Conservation (phyloP, 2,888 invertebrate genomes). For the Drosophila austrosaltans region DNA sequence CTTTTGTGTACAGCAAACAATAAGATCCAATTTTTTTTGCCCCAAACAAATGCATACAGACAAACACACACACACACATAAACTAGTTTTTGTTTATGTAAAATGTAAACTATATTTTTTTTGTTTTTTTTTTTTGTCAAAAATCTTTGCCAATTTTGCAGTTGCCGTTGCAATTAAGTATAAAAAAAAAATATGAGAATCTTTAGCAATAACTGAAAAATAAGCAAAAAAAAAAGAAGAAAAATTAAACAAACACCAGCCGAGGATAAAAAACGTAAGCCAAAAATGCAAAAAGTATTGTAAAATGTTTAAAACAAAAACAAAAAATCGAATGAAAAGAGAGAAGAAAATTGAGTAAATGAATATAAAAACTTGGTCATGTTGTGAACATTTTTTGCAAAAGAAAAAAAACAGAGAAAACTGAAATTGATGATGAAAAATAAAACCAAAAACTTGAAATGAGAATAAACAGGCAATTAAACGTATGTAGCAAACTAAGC, state of each 20-base stretch:
- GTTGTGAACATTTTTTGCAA: constrained; percentile 28
- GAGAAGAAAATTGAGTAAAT: constrained; percentile 16
- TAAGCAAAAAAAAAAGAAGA: constrained; percentile 37
- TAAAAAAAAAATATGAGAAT: constrained; percentile 15
- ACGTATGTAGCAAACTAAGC: constrained; percentile 39
- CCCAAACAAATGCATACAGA: not conserved
- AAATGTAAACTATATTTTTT: not conserved
- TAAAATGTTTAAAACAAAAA: constrained; percentile 35
- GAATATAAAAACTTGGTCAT: constrained; percentile 22
- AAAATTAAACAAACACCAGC: constrained; percentile 21
- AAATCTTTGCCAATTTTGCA: constrained; percentile 38
- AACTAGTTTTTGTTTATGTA: constrained; percentile 2
- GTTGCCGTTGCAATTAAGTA: constrained; percentile 19
- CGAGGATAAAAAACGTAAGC: constrained; percentile 9
- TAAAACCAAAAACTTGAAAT: not conserved
- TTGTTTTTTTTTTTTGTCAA: constrained; percentile 30
- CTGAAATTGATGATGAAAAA: not conserved
- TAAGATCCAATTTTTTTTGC: not conserved
- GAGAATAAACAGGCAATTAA: constrained; percentile 21
- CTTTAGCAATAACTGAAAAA: constrained; percentile 18
- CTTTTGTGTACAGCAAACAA: not conserved
- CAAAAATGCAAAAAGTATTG: constrained; percentile 39
- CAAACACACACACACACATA: not conserved
- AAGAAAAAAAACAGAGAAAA: constrained; percentile 19
- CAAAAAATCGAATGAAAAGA: constrained; percentile 20